These are phyloP conservation scores for Bradypodion ventrale DNA, from an alignment of 2,797 vertebrate species.

Conservation along the genomic window DNA sequence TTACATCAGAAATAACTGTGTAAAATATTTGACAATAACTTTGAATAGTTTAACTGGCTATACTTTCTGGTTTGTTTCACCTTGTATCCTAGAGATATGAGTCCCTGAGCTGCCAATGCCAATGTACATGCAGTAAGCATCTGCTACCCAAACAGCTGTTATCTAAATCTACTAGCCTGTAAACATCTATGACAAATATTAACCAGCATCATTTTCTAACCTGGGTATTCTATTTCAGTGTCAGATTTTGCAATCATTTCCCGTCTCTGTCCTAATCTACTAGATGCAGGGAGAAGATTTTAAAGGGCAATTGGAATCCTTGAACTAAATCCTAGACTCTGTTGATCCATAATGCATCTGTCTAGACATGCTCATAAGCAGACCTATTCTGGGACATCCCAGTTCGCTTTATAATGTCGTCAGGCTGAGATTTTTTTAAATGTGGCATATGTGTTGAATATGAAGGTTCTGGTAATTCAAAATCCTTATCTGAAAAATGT, in stretches of 20 bases:
- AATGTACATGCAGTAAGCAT: not conserved
- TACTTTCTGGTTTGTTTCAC: not conserved
- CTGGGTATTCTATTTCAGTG: not conserved
- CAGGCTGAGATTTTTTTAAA: not conserved
- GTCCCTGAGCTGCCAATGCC: too few species aligned
- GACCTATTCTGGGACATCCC: not conserved
- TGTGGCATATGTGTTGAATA: not conserved
- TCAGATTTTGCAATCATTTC: not conserved
- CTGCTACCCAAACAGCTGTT: not conserved
- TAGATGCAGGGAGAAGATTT: not conserved
- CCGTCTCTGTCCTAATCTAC: not conserved
- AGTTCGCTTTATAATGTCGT: not conserved
- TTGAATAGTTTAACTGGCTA: not conserved
- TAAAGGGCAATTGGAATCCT: not conserved
- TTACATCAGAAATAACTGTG: not conserved
- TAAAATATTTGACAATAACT: not conserved
- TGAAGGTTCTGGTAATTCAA: not conserved
- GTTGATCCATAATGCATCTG: not conserved
- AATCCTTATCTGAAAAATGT: not conserved
- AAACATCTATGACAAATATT: not conserved
- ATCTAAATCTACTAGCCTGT: not conserved
- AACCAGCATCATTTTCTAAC: not conserved
- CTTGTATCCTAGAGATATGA: not conserved
- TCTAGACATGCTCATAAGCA: not conserved
- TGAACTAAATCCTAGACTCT: constrained; percentile 9